Evolutionary conservation across 2,113 vertebrate genomes (phyloP).

Genomic region (Pampusana beccarii): DNA sequence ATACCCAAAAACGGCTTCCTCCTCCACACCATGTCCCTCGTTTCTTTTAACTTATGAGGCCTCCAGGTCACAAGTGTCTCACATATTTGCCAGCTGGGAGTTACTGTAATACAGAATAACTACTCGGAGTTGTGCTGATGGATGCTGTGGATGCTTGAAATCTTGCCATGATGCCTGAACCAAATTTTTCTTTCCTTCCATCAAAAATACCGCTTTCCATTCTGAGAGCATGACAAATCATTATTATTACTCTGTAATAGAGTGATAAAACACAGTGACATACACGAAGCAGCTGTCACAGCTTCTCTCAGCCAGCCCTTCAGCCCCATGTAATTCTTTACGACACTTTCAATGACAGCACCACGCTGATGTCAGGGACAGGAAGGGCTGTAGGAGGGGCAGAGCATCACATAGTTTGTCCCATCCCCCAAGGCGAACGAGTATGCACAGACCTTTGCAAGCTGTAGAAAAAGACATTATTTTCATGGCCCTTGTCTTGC

Average conservation of each 20-base stretch:
- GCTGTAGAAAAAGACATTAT: neutral
- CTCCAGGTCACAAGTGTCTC: neutral
- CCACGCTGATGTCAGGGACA: constrained; percentile 5
- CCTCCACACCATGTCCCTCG: neutral
- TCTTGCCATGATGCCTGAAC: neutral
- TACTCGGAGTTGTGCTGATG: neutral
- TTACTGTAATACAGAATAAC: neutral
- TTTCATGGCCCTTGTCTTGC: constrained; percentile 31
- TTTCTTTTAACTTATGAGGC: neutral
- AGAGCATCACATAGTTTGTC: neutral
- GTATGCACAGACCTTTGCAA: constrained; percentile 11
- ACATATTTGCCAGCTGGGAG: neutral
- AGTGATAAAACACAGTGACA: constrained; percentile 59
- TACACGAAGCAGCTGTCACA: constrained; percentile 44
- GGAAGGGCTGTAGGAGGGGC: constrained; percentile 2
- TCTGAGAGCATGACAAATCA: constrained; percentile 44
- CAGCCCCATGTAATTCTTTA: neutral
- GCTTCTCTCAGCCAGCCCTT: neutral
- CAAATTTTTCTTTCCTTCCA: constrained; percentile 26
- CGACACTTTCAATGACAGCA: neutral
- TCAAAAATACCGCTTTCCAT: constrained; percentile 35
- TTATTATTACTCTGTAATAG: constrained; percentile 44
- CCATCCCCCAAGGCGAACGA: neutral
- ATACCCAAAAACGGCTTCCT: neutral
- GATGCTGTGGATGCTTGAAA: constrained; percentile 22